Percentiles rank a stretch among this genome's conserved stretches.
Evolutionary conservation across 2,888 invertebrate species (phyloP).

Genomic region (Strigamia transsilvanica): DNA sequence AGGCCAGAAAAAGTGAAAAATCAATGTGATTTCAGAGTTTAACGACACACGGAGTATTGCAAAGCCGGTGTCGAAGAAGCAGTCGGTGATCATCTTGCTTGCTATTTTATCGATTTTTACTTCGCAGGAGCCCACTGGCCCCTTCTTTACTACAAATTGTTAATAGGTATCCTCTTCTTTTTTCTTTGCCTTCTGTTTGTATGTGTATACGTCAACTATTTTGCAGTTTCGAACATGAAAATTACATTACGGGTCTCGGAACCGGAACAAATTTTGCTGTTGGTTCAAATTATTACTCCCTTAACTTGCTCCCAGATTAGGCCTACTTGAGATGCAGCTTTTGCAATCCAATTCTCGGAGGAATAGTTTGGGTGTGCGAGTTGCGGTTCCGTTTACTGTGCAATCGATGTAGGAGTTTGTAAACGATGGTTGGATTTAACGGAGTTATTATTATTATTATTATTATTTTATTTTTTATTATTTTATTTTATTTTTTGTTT

Average conservation of each 20-base stretch:
- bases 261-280: slow-evolving; percentile 14
- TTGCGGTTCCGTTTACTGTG: slow-evolving; percentile 29
- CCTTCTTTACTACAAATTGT: neutral
- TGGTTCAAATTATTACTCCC: slow-evolving; percentile 11
- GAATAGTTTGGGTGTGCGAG: slow-evolving; percentile 46
- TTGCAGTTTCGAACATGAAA: neutral
- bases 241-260: neutral
- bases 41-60: slow-evolving; percentile 37
- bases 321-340: slow-evolving; percentile 37
- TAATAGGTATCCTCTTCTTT: neutral
- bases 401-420: slow-evolving; percentile 32
- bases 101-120: slow-evolving; percentile 24
- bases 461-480: neutral
- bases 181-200: neutral
- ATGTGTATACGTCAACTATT: no score
- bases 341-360: slow-evolving; percentile 25
- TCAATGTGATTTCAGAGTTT: slow-evolving; percentile 40
- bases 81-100: slow-evolving; percentile 37
- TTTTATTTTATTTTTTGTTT: no score
- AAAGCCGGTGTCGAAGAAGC: slow-evolving; percentile 15
- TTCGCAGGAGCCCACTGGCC: neutral
- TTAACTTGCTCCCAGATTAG: slow-evolving; percentile 35
- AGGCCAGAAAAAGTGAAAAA: slow-evolving; percentile 10
- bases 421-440: neutral
- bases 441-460: neutral